Percentiles rank a stretch among this genome's conserved stretches.
Evolutionary conservation across 2,888 invertebrate species (phyloP).

Genomic region (Ischnus inquisitorius): DNA sequence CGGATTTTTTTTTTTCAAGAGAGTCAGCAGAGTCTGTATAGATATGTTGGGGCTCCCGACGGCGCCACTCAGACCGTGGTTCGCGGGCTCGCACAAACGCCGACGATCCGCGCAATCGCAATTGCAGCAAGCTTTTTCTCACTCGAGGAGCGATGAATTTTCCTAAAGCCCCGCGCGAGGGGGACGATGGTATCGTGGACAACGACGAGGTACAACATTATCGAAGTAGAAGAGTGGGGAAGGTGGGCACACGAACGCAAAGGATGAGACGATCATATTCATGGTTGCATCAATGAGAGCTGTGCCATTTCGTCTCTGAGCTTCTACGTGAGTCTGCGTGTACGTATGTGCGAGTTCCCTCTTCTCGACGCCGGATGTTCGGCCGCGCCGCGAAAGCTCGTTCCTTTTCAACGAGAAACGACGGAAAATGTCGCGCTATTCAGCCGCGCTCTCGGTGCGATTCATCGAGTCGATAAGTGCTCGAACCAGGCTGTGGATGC

Average conservation of each 20-base stretch:
- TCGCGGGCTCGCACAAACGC: constrained; percentile 14
- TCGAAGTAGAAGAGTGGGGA: constrained; percentile 48
- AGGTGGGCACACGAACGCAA: constrained; percentile 16
- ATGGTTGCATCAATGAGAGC: constrained; percentile 55
- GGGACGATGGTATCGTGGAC: constrained; percentile 33
- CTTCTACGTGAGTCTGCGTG: constrained; percentile 22
- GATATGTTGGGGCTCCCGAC: background rate
- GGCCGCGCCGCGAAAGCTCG: constrained; percentile 36
- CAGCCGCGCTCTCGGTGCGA: constrained; percentile 47
- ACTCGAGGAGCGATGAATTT: constrained; percentile 39
- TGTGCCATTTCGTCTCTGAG: constrained; percentile 46
- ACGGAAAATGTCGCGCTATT: constrained; percentile 67
- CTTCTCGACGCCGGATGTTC: constrained; percentile 57
- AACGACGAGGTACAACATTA: constrained; percentile 27
- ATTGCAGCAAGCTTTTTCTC: constrained; percentile 21
- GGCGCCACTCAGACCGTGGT: constrained; percentile 13
- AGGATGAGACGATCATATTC: constrained; percentile 54
- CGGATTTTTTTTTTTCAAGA: background rate
- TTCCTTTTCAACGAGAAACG: constrained; percentile 62
- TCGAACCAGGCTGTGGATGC: constrained; percentile 41
- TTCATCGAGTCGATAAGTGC: constrained; percentile 60
- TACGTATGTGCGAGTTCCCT: constrained; percentile 21
- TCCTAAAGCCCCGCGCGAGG: constrained; percentile 38
- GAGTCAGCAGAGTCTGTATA: constrained; percentile 6
- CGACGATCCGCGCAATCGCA: constrained; percentile 16